Evolutionary conservation across 2,113 vertebrate genomes (phyloP).

Genomic region (Hylia prasina): DNA sequence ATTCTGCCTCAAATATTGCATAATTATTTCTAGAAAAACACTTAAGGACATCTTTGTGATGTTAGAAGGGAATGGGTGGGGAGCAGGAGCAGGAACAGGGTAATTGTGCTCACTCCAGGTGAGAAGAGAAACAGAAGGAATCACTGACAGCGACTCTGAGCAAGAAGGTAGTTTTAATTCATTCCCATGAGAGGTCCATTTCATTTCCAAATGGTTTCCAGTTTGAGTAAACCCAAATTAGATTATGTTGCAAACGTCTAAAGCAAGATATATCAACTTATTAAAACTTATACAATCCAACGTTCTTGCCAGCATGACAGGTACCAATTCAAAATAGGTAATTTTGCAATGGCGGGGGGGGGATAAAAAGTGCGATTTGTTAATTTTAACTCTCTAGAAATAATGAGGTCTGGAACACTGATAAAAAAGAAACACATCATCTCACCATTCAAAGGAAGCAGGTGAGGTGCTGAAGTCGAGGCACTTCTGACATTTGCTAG

Average conservation of each 20-base stretch:
- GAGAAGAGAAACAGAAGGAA: background rate
- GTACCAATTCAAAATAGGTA: background rate
- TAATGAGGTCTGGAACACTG: background rate
- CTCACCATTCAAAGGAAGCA: background rate
- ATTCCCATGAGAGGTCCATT: background rate
- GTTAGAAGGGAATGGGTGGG: background rate
- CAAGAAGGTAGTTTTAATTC: background rate
- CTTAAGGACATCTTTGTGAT: background rate
- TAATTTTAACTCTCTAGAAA: background rate
- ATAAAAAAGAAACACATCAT: background rate
- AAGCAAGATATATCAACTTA: background rate
- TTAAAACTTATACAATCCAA: background rate
- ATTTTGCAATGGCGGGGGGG: background rate
- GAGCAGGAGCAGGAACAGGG: background rate
- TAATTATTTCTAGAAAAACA: background rate
- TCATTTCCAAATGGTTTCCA: background rate
- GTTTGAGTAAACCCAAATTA: background rate
- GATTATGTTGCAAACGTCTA: background rate
- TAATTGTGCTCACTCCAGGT: background rate
- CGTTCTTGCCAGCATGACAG: background rate
- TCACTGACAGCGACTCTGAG: background rate
- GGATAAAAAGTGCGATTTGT: background rate
- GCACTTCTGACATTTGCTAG: background rate
- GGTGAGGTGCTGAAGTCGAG: background rate
- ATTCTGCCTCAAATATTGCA: background rate